Percentiles rank a stretch among this genome's conserved stretches.
These are phyloP conservation scores for Pseudorhombus dupliciocellatus DNA, from an alignment of 2,113 vertebrate genomes.

Conservation along the genomic window DNA sequence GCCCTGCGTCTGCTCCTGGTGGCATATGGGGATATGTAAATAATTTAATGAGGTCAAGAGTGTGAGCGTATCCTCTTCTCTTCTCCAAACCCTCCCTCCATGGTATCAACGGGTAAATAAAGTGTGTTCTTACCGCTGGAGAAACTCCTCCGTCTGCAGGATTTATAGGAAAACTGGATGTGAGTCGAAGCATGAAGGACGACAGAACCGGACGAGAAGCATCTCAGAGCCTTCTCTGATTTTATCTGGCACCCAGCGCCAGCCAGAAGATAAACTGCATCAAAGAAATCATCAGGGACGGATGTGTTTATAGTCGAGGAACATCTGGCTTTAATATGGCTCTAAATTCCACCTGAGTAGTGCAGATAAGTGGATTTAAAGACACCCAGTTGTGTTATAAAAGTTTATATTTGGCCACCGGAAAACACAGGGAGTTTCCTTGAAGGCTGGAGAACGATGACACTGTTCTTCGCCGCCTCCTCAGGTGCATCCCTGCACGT, in stretches of 20 bases:
- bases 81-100: slow-evolving; percentile 2
- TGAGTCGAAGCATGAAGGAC: too few species aligned
- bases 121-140: neutral
- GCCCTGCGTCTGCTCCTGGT: slow-evolving; percentile 68
- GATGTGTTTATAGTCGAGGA: neutral
- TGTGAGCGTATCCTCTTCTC: slow-evolving; percentile 53
- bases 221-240: neutral
- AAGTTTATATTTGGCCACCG: too few species aligned
- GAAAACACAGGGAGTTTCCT: neutral
- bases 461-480: neutral
- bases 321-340: neutral
- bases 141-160: neutral
- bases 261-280: neutral
- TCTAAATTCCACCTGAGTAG: too few species aligned
- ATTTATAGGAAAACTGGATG: neutral
- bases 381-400: too few species aligned
- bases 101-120: neutral
- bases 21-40: slow-evolving; percentile 82
- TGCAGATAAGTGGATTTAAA: too few species aligned
- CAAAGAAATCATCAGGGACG: neutral
- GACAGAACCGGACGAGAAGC: too few species aligned
- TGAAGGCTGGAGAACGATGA: neutral
- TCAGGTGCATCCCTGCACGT: neutral
- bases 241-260: neutral
- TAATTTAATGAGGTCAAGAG: slow-evolving; percentile 83